Evolutionary conservation across 2,888 invertebrate genomes (phyloP).

Genomic region (Nysson spinosus): DNA sequence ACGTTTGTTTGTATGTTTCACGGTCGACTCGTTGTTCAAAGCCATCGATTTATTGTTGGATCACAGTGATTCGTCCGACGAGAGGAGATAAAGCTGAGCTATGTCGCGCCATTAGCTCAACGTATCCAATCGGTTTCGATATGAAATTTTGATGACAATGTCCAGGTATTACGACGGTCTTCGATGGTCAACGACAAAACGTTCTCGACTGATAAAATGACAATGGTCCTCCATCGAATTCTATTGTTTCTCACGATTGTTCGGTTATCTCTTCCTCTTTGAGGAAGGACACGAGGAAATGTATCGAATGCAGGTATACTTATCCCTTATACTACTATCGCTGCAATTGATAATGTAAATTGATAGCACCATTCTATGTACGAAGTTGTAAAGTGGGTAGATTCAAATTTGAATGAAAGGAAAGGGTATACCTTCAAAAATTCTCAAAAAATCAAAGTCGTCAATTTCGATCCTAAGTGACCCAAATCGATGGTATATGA

Average conservation of each 20-base stretch:
- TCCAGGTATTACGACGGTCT: not conserved
- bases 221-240: not conserved
- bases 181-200: not conserved
- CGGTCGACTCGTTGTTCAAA: conserved; percentile 16
- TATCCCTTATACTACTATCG: no score
- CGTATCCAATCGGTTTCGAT: conserved; percentile 6
- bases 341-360: no score
- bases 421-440: no score
- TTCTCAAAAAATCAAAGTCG: no score
- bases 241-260: not conserved
- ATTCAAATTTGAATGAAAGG: no score
- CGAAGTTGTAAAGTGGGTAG: no score
- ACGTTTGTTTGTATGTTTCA: conserved; percentile 15
- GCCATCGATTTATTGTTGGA: conserved; percentile 38
- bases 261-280: no score
- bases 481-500: no score
- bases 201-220: not conserved
- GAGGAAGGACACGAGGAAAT: no score
- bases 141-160: conserved; percentile 25
- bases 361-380: no score
- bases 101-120: conserved; percentile 22
- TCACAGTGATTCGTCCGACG: conserved; percentile 31
- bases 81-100: conserved; percentile 28
- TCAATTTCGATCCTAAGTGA: no score
- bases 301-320: no score